Percentiles rank a stretch among this genome's conserved stretches.
phyloP scores from a whole-genome alignment of 2,113 vertebrate genomes.

The Formicarius rufipectus region DNA sequence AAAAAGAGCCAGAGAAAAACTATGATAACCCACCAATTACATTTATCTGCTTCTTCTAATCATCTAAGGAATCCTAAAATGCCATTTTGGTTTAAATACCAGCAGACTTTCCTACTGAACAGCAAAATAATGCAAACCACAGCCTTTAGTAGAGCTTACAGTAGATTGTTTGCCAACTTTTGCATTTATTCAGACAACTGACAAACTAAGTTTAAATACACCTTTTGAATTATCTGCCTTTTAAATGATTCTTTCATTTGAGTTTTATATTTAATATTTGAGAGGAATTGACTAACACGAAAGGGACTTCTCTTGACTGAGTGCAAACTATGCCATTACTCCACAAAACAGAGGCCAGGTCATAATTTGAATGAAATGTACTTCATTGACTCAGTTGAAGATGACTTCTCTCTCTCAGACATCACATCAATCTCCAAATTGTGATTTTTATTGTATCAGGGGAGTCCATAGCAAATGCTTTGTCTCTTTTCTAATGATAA shows the following conservation, averaged over 20 bases:
- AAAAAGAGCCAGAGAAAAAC: not conserved
- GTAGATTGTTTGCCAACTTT: not conserved
- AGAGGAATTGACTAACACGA: not conserved
- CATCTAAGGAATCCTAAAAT: not conserved
- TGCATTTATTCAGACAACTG: not conserved
- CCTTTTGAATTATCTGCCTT: not conserved
- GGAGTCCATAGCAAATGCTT: not conserved
- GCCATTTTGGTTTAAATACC: not conserved
- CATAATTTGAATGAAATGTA: not conserved
- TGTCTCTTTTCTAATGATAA: not conserved
- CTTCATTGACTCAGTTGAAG: not conserved
- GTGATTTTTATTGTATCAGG: not conserved
- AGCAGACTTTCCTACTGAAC: not conserved
- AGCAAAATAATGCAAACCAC: not conserved
- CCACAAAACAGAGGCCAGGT: not conserved
- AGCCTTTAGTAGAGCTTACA: not conserved
- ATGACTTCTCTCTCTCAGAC: not conserved
- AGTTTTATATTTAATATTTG: not conserved
- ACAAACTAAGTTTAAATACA: not conserved
- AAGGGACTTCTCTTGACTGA: not conserved
- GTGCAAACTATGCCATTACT: not conserved
- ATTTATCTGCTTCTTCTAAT: not conserved
- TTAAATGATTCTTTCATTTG: not conserved
- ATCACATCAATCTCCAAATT: not conserved
- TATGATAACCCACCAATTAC: not conserved